phyloP scores from a whole-genome alignment of 2,888 invertebrate species.

The Plemyria rubiginata region DNA sequence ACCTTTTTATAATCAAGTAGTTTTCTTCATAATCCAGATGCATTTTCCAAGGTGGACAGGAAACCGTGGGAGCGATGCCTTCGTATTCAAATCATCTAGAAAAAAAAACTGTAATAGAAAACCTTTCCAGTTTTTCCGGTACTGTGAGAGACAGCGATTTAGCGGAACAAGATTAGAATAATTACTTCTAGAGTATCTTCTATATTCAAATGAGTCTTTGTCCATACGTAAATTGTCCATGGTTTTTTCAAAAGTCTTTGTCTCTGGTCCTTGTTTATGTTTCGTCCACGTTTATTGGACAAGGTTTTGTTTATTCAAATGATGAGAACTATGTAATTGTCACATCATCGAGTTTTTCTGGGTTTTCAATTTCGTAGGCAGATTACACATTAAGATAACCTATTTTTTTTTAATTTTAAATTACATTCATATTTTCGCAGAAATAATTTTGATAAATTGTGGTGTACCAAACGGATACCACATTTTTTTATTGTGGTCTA shows the following conservation, averaged over 20 bases:
- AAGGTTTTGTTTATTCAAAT: constrained; percentile 46
- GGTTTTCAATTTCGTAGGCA: constrained; percentile 12
- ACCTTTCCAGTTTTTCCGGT: constrained; percentile 82
- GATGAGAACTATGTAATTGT: constrained; percentile 39
- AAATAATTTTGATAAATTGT: too few relatives aligned
- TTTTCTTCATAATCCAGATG: constrained; percentile 19
- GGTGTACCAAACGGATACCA: too few relatives aligned
- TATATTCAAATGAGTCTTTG: constrained; percentile 79
- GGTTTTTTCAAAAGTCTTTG: constrained; percentile 33
- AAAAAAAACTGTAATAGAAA: constrained; percentile 66
- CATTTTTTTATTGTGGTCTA: too few relatives aligned
- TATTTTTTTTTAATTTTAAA: not conserved
- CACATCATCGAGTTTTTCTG: constrained; percentile 28
- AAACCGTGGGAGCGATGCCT: constrained; percentile 70
- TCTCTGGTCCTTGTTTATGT: constrained; percentile 43
- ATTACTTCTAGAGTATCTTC: constrained; percentile 57
- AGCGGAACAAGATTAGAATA: constrained; percentile 71
- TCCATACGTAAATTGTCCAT: constrained; percentile 54
- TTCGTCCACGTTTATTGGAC: constrained; percentile 46
- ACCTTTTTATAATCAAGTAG: constrained; percentile 20
- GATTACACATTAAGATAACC: not conserved
- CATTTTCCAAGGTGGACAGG: constrained; percentile 54
- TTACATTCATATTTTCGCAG: too few relatives aligned
- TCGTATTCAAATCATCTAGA: constrained; percentile 69
- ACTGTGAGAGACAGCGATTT: constrained; percentile 64